Evolutionary conservation across 2,888 invertebrate species (phyloP).

Genomic region (Mesochorus sp.): DNA sequence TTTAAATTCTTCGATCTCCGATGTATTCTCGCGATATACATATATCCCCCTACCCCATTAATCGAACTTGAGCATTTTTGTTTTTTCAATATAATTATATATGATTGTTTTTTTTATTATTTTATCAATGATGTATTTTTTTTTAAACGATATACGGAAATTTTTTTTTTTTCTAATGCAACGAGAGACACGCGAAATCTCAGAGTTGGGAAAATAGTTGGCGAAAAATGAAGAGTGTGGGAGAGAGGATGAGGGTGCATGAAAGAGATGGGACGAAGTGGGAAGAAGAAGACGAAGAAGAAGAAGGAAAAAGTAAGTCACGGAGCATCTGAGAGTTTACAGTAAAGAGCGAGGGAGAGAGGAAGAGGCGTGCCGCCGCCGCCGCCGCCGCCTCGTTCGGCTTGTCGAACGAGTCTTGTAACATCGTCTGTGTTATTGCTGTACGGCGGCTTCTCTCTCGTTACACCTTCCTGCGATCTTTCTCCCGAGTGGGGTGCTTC

Average conservation of each 20-base stretch:
- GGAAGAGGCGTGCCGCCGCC: constrained; percentile 59
- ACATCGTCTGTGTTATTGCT: constrained; percentile 70
- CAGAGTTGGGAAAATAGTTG: background rate
- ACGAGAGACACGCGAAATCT: background rate
- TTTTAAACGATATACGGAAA: too few species aligned
- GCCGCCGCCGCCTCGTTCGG: constrained; percentile 67
- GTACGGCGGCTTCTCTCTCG: constrained; percentile 58
- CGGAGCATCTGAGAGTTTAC: constrained; percentile 44
- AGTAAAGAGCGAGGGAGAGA: constrained; percentile 20
- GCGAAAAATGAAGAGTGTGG: background rate
- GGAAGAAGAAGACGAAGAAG: constrained; percentile 7
- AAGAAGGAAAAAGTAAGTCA: constrained; percentile 60
- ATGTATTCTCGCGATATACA: too few species aligned
- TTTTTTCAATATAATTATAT: too few species aligned
- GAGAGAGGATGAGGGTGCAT: background rate
- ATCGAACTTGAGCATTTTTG: too few species aligned
- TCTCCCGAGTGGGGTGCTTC: constrained; percentile 6
- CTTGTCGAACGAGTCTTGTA: constrained; percentile 75
- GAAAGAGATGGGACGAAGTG: background rate
- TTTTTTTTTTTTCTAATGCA: background rate
- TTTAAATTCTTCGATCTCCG: background rate
- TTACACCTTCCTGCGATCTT: constrained; percentile 55
- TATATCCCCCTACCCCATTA: too few species aligned
- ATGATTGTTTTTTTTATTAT: too few species aligned
- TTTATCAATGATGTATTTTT: too few species aligned